These are phyloP conservation scores for Pseudachorutes palmiensis DNA, from an alignment of 1,140 invertebrate species.

Conservation along the genomic window DNA sequence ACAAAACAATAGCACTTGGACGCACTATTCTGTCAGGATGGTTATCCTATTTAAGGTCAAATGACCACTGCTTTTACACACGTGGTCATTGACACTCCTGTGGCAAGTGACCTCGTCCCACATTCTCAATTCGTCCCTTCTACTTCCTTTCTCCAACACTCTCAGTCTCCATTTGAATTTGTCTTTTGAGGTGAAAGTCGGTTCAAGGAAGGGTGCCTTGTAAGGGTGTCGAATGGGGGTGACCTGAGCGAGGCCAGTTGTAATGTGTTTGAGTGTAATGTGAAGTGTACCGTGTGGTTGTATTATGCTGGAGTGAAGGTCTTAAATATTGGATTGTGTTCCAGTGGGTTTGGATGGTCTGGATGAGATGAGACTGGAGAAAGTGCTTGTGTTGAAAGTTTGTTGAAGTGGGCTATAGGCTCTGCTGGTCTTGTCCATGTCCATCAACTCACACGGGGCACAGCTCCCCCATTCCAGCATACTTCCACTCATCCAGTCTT, in stretches of 20 bases:
- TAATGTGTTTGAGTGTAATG: not conserved
- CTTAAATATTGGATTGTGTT: constrained; percentile 3
- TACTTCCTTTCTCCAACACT: not conserved
- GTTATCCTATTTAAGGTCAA: no score
- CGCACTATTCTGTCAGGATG: no score
- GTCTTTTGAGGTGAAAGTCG: no score
- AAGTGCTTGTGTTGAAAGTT: not conserved
- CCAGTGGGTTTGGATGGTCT: not conserved
- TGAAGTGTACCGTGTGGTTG: not conserved
- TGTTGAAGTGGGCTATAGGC: not conserved
- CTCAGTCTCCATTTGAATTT: not conserved
- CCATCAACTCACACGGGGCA: no score
- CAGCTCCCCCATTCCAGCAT: not conserved
- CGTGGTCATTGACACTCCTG: no score
- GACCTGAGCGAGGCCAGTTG: not conserved
- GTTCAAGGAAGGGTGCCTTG: not conserved
- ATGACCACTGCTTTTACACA: no score
- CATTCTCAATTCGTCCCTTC: not conserved
- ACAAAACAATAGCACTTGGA: no score
- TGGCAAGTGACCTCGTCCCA: not conserved
- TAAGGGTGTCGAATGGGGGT: not conserved
- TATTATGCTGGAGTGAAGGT: not conserved
- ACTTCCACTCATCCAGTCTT: not conserved
- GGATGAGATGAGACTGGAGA: not conserved
- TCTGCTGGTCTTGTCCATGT: constrained; percentile 2